These are phyloP conservation scores for Oligia latruncula DNA, from an alignment of 2,888 invertebrate species.

Conservation along the genomic window DNA sequence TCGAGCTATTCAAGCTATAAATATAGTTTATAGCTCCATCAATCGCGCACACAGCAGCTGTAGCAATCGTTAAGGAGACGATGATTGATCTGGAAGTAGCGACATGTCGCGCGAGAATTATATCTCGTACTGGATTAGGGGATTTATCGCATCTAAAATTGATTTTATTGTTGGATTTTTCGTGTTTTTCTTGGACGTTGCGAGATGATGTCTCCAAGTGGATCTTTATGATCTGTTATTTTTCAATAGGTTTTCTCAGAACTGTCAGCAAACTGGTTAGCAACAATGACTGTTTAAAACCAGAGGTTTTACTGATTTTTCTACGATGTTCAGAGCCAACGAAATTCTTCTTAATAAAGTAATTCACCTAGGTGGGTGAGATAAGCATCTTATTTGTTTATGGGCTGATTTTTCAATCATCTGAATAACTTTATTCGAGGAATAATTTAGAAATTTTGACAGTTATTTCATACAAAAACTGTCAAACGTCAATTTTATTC, in stretches of 20 bases:
- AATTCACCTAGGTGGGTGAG: too few species aligned
- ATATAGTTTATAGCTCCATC: conserved; percentile 89
- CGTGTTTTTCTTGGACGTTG: conserved; percentile 42
- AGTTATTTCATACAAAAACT: too few species aligned
- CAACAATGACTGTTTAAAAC: not conserved
- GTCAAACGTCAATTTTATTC: too few species aligned
- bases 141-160: conserved; percentile 71
- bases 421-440: too few species aligned
- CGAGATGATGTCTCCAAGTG: conserved; percentile 8
- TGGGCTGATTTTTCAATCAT: too few species aligned
- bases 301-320: too few species aligned
- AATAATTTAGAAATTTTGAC: too few species aligned
- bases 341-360: too few species aligned
- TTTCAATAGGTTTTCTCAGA: not conserved
- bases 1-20: conserved; percentile 83
- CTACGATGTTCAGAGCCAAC: too few species aligned
- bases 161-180: conserved; percentile 66
- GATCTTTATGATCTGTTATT: conserved; percentile 29
- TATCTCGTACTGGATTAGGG: conserved; percentile 71
- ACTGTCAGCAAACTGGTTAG: not conserved
- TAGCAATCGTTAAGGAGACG: conserved; percentile 85
- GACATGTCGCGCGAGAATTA: conserved; percentile 72
- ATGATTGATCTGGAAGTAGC: conserved; percentile 85
- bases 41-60: conserved; percentile 87
- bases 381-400: too few species aligned